phyloP scores from a whole-genome alignment of 1,140 invertebrate genomes.

The Geopemphigus sp. region DNA sequence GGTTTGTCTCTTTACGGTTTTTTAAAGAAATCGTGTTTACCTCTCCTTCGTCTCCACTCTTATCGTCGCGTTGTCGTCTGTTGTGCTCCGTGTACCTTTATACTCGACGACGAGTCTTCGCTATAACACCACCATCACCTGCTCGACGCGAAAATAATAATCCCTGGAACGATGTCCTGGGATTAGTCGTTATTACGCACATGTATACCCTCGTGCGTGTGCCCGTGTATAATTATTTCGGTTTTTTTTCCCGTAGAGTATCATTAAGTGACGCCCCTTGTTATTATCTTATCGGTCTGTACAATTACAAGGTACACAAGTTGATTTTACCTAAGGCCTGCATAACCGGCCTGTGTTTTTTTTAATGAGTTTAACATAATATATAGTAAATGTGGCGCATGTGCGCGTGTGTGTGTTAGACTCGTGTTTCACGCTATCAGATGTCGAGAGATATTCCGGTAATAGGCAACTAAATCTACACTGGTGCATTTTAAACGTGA shows the following conservation, averaged over 20 bases:
- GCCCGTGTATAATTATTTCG: slow-evolving; percentile 1
- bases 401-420: not conserved
- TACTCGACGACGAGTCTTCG: not conserved
- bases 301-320: slow-evolving; percentile 6
- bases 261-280: slow-evolving; percentile 44
- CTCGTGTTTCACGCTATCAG: slow-evolving; percentile 46
- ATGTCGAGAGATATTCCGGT: slow-evolving; percentile 32
- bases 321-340: not conserved
- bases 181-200: slow-evolving; percentile 17
- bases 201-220: no score
- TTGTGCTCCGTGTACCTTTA: not conserved
- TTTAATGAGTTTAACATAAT: not conserved
- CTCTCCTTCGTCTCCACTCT: not conserved
- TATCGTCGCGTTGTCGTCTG: not conserved
- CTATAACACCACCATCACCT: not conserved
- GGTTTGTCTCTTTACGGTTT: not conserved
- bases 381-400: not conserved
- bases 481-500: slow-evolving; percentile 18
- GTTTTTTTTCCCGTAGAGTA: not conserved
- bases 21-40: not conserved
- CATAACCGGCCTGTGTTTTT: slow-evolving; percentile 11
- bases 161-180: slow-evolving; percentile 20
- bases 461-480: slow-evolving; percentile 50
- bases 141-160: slow-evolving; percentile 29
- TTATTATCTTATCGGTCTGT: slow-evolving; percentile 38